phyloP scores from a whole-genome alignment of 2,113 vertebrate genomes.

The Stigmatopora argus region DNA sequence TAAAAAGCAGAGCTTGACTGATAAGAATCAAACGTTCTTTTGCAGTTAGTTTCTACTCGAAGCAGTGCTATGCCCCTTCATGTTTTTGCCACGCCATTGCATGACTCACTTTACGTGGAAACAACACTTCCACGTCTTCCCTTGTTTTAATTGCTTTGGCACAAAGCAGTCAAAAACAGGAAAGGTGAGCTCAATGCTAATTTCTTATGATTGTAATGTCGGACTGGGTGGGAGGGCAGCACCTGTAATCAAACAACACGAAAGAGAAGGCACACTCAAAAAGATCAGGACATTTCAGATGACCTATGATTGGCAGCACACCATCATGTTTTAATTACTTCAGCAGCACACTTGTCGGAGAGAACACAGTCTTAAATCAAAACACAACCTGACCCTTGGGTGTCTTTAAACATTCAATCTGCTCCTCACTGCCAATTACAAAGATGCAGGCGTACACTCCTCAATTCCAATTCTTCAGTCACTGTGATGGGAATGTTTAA shows the following conservation, averaged over 20 bases:
- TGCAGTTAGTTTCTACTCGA: not conserved
- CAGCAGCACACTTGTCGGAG: conserved; percentile 4
- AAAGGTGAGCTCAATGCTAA: conserved; percentile 48
- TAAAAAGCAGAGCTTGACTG: too few relatives aligned
- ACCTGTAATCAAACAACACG: conserved; percentile 7
- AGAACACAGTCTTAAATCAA: conserved; percentile 5
- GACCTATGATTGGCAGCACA: conserved; percentile 6
- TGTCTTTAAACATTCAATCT: conserved; percentile 19
- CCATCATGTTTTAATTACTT: conserved; percentile 1
- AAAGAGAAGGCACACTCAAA: conserved; percentile 4
- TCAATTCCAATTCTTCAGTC: conserved; percentile 41
- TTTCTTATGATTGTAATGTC: not conserved
- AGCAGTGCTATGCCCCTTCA: not conserved
- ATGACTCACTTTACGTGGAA: conserved; percentile 22
- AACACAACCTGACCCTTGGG: conserved; percentile 18
- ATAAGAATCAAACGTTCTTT: too few relatives aligned
- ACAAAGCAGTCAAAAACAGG: conserved; percentile 50
- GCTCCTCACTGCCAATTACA: conserved; percentile 16
- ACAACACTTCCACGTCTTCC: conserved; percentile 15
- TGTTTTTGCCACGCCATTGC: not conserved
- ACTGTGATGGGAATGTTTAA: conserved; percentile 50
- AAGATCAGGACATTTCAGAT: not conserved
- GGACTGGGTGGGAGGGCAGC: not conserved
- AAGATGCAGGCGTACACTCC: conserved; percentile 23
- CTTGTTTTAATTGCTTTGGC: conserved; percentile 25